Evolutionary conservation across 2,888 invertebrate species (phyloP).

Genomic region (Clivina fossor): DNA sequence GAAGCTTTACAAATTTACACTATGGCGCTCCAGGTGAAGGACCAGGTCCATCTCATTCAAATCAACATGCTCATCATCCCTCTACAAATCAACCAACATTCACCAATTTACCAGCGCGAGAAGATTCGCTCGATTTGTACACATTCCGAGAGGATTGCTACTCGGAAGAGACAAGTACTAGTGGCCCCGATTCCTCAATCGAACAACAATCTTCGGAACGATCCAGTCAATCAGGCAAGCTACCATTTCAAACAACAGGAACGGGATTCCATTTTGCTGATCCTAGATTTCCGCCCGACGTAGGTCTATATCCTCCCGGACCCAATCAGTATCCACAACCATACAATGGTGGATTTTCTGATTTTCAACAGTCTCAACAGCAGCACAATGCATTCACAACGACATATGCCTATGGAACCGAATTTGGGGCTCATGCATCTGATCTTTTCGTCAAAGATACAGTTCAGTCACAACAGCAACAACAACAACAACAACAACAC

Average conservation of each 20-base stretch:
- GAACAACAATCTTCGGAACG: conserved; percentile 25
- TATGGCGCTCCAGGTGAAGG: conserved; percentile 60
- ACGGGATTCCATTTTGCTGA: conserved; percentile 50
- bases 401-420: conserved; percentile 50
- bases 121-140: conserved; percentile 63
- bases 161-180: conserved; percentile 53
- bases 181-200: not conserved
- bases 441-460: no score
- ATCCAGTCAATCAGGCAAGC: no score
- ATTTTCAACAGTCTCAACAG: conserved; percentile 45
- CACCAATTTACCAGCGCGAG: conserved; percentile 54
- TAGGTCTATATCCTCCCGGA: conserved; percentile 37
- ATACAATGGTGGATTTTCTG: conserved; percentile 48
- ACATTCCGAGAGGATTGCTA: conserved; percentile 64
- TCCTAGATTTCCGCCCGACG: conserved; percentile 47
- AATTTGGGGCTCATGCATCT: conserved; percentile 40
- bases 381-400: conserved; percentile 41
- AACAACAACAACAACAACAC: conserved; percentile 61
- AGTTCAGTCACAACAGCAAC: conserved; percentile 47
- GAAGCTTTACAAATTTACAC: conserved; percentile 69
- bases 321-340: conserved; percentile 48
- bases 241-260: conserved; percentile 47
- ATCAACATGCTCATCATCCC: no score
- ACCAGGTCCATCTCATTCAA: conserved; percentile 46
- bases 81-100: conserved; percentile 47